Evolutionary conservation across 2,113 vertebrate genomes (phyloP).

Genomic region (Suricata suricatta): DNA sequence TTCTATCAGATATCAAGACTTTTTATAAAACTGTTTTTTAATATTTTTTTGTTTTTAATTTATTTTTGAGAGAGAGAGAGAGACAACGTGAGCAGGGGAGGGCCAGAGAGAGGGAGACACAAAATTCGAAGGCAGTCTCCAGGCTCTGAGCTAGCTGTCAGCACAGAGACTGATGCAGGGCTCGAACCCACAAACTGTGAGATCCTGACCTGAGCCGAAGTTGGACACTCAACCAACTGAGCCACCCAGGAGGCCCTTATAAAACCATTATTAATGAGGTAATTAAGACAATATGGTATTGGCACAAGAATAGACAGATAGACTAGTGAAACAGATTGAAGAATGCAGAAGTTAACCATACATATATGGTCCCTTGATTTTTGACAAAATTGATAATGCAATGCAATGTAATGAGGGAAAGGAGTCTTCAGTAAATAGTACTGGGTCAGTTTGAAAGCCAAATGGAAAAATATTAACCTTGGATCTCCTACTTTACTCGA

Average conservation of each 20-base stretch:
- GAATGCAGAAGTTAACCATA: not conserved
- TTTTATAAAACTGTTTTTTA: not conserved
- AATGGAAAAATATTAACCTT: not conserved
- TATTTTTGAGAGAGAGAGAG: too few species aligned
- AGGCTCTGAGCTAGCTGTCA: too few species aligned
- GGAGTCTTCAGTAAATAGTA: slow-evolving; percentile 14
- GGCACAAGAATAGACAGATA: not conserved
- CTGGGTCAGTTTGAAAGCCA: not conserved
- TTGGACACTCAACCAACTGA: too few species aligned
- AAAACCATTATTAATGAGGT: not conserved
- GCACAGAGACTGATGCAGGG: too few species aligned
- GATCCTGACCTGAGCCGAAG: too few species aligned
- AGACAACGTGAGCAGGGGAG: too few species aligned
- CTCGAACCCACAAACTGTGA: too few species aligned
- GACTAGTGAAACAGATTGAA: not conserved
- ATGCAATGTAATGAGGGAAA: not conserved
- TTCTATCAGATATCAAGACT: not conserved
- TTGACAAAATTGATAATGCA: not conserved
- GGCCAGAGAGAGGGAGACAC: too few species aligned
- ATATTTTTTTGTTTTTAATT: too few species aligned
- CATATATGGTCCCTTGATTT: not conserved
- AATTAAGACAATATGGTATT: not conserved
- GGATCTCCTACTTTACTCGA: not conserved
- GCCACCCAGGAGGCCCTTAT: too few species aligned
- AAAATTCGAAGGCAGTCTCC: too few species aligned